These are phyloP conservation scores for Ceyx margarethae DNA, from an alignment of 2,113 vertebrate species.

Conservation along the genomic window DNA sequence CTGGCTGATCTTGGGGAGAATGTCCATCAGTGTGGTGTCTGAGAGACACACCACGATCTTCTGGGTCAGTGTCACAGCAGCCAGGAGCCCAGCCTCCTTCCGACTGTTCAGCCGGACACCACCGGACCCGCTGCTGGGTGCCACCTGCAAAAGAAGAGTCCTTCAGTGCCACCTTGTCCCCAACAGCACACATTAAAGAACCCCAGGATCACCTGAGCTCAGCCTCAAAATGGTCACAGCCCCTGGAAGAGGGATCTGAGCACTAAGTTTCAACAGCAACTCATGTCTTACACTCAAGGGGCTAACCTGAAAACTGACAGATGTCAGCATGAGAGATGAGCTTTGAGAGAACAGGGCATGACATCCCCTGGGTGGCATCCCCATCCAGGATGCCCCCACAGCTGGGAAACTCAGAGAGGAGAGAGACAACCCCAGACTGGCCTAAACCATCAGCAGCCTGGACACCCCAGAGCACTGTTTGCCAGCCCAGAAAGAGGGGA, in stretches of 20 bases:
- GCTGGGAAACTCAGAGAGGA: neutral
- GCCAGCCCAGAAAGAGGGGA: neutral
- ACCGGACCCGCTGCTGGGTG: constrained; percentile 70
- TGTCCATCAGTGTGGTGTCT: constrained; percentile 96
- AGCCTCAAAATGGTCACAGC: neutral
- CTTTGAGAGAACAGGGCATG: neutral
- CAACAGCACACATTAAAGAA: neutral
- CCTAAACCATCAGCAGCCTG: neutral
- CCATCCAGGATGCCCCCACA: neutral
- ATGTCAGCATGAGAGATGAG: neutral
- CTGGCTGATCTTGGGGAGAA: constrained; percentile 95
- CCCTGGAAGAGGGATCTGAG: neutral
- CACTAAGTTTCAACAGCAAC: neutral
- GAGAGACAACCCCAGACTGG: neutral
- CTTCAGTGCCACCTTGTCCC: neutral
- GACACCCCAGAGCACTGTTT: neutral
- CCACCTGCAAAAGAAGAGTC: constrained; percentile 79
- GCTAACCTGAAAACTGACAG: neutral
- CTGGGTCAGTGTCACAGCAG: constrained; percentile 88
- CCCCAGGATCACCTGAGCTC: neutral
- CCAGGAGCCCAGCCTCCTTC: constrained; percentile 93
- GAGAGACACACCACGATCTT: constrained; percentile 95
- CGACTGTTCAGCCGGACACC: constrained; percentile 89
- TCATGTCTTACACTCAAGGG: neutral
- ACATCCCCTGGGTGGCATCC: neutral